Percentiles rank a stretch among this genome's conserved stretches.
Evolutionary conservation across 53 echinoderm and acorn worm genomes (phyloP).

Genomic region (Antedon mediterranea): DNA sequence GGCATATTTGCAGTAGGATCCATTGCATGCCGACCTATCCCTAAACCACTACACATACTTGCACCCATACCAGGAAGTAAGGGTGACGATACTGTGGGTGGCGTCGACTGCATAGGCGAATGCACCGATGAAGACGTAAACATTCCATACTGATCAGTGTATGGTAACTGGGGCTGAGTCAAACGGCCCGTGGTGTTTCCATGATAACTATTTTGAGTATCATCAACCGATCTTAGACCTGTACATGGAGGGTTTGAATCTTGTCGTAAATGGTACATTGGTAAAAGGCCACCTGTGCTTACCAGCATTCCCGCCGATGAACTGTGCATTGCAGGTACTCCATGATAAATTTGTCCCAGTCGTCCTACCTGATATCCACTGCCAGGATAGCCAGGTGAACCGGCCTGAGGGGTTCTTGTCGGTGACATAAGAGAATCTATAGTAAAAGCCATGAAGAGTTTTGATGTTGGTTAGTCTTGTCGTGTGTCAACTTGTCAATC

Average conservation of each 20-base stretch:
- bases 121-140: background rate
- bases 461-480: conserved; percentile 28
- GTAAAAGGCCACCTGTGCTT: background rate
- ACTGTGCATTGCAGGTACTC: background rate
- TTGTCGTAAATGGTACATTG: background rate
- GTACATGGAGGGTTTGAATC: background rate
- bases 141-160: background rate
- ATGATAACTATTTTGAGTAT: background rate
- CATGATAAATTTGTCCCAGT: background rate
- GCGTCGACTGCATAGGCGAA: background rate
- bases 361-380: background rate
- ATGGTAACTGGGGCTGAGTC: background rate
- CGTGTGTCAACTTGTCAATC: background rate
- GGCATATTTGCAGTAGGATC: background rate
- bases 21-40: background rate
- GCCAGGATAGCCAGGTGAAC: background rate
- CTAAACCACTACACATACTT: background rate
- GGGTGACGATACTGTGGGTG: background rate
- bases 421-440: conserved; percentile 48
- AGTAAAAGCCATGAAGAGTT: conserved; percentile 43
- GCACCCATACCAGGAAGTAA: background rate
- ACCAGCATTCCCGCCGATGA: background rate
- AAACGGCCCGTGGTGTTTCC: background rate
- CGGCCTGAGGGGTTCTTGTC: conserved; percentile 1
- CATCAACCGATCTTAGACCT: background rate